These are phyloP conservation scores for Thaleichthys pacificus DNA, from an alignment of 2,797 vertebrate species.

Conservation along the genomic window DNA sequence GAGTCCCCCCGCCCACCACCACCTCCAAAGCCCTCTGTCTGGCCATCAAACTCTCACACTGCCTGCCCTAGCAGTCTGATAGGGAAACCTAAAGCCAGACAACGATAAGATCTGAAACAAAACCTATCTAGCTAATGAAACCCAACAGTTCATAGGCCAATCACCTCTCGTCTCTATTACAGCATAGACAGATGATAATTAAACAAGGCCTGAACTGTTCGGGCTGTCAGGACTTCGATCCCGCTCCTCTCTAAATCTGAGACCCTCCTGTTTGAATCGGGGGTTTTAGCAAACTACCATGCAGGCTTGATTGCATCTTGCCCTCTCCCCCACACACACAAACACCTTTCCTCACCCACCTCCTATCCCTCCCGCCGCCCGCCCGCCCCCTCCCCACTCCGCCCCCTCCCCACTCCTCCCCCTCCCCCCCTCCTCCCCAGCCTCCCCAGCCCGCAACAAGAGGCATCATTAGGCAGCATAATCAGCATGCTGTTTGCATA, in stretches of 20 bases:
- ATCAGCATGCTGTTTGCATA: constrained; percentile 85
- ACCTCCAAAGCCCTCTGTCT: constrained; percentile 30
- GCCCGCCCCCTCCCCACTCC: constrained; percentile 7
- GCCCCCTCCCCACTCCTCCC: constrained; percentile 40
- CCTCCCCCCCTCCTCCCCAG: constrained; percentile 32
- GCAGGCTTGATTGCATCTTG: too few species aligned
- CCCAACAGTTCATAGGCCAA: constrained; percentile 33
- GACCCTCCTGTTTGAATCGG: too few species aligned
- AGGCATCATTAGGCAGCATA: constrained; percentile 76
- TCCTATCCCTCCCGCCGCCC: constrained; percentile 6
- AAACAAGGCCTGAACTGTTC: not conserved
- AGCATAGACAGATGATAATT: constrained; percentile 4
- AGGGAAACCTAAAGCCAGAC: constrained; percentile 55
- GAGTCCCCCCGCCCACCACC: constrained; percentile 26
- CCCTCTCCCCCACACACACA: not conserved
- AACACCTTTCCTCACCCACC: not conserved
- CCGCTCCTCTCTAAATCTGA: constrained; percentile 8
- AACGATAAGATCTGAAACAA: constrained; percentile 58
- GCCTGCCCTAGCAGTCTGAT: constrained; percentile 37
- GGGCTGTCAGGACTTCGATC: too few species aligned
- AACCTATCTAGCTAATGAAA: constrained; percentile 58
- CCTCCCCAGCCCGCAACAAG: constrained; percentile 60
- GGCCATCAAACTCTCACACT: constrained; percentile 43
- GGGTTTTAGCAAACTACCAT: not conserved
- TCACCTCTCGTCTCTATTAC: constrained; percentile 19